Base-by-base conservation (phyloP, 2,113 vertebrate species). In the Barbus barbus region DNA sequence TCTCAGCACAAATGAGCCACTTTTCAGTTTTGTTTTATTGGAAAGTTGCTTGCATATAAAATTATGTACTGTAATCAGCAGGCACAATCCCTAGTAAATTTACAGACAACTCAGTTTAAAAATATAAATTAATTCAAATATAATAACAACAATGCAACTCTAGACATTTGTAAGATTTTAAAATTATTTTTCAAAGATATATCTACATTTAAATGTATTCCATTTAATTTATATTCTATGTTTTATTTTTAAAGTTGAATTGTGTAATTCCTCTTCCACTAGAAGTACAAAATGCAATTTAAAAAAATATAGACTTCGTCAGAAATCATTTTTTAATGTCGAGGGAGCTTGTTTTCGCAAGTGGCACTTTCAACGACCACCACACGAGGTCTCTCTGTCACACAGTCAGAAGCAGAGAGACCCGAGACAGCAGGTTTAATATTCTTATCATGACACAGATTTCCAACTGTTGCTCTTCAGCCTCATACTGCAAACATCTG, bases 401-500 rank as follows among this genome's bases (percentile, higher is more conserved):
- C 67, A 72, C 61, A 81, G 20, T 26, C 41, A 4, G 38, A 46
- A 73, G 51, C 9, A 58, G 31, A 73, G 63, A 80, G 48, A 75
- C 31, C 67, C 22, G 53, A 46, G 51, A 63, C 48, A 48, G 60
- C 65, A 65, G 65, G 51, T 36, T 48, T 69, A 58, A 82, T 87
- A 78, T 69, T 31, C 61, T 60, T 44, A 44, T 71, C 74, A 77
- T 84, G 83, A 82, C 38, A 78, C 58, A 63, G 31, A 33, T 72
- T 78, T 28, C 84, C 74, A 83, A 82, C 63, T 82, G 84, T 73
- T 88, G 87, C 78, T 77, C 33, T 53, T n/a, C 41, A 16, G 80
- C 26, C 28, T 77, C 72, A 46, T 78, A 61, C 48, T 46, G 71
- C 73, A 53, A 74, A 76, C 41, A 78, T 67, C 82, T 81, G 36